Evolutionary conservation across 2,797 vertebrate genomes (phyloP), one percentile per base, ranked within the genome.

Genomic region (Mastacembelus armatus): DNA sequence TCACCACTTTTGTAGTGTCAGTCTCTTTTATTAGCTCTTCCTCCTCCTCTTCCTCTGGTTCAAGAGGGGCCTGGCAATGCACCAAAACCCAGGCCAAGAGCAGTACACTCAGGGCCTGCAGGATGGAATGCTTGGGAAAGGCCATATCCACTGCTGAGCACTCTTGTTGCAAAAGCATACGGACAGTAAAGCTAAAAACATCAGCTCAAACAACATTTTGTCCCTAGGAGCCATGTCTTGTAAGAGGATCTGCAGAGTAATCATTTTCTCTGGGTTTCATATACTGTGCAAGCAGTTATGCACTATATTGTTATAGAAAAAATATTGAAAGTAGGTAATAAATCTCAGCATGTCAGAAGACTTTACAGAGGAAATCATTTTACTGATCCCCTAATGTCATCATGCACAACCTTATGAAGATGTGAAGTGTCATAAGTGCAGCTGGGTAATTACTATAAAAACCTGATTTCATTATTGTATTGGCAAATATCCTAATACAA

Each of bases 21-120:
- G 70, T 66, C 72, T 74, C 1, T 63, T 77, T 74, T 40, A 86
- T 70, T 3, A 73, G 55, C 36, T 85, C 93, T 78, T 75, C 61
- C 33, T 91, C 83, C 44, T 93, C 90, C 8, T 93, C 90, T 69
- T 92, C 89, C 47, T 90, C 89, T 5, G 84, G 81, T 9, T 81
- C 6, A 0, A 77, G 77, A 16, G 77, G 71, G 38, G 75, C 75
- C 73, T 92, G 92, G 77, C 89, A 90, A 5, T 48, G 86, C 62
- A 92, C 81, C 51, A 94, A 76, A 32, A 82, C 74, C 70, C 80
- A 92, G 74, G 88, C 85, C 81, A 95, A 84, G 69, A 94, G 16
- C 86, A 94, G 57, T 65, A 94, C 74, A 63, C 87, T 77, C 48
- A 95, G 77, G 73, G 91, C 70, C 48, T 88, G 84, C 71, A 94